Percentiles rank a stretch among this genome's conserved stretches.
Conservation (phyloP, 1,140 invertebrate genomes). For the Pseudoatta argentina region DNA sequence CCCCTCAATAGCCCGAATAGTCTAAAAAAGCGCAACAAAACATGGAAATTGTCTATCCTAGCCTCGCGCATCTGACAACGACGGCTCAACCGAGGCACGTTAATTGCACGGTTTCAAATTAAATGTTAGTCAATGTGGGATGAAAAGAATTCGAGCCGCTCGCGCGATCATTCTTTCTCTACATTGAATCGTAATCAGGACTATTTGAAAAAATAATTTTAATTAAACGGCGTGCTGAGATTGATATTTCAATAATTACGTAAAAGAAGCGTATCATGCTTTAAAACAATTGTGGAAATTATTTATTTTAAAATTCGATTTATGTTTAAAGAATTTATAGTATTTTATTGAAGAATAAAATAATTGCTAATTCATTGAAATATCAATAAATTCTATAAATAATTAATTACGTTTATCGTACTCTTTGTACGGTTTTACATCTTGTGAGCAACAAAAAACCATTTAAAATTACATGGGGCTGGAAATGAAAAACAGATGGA, state of each 20-base stretch:
- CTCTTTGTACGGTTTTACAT: neutral
- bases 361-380: neutral
- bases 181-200: constrained; percentile 10
- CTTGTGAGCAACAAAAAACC: neutral
- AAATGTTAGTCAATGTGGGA: constrained; percentile 48
- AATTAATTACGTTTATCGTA: neutral
- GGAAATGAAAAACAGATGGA: constrained; percentile 66
- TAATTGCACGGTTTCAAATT: constrained; percentile 70
- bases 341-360: neutral
- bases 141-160: constrained; percentile 47
- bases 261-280: neutral
- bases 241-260: neutral
- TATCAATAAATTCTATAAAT: neutral
- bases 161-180: constrained; percentile 25
- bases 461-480: neutral
- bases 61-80: constrained; percentile 67
- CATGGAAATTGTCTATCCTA: constrained; percentile 74
- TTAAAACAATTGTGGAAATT: neutral
- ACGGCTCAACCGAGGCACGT: constrained; percentile 61
- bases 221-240: constrained; percentile 26
- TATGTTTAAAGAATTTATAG: neutral
- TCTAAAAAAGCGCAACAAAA: constrained; percentile 67
- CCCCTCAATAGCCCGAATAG: constrained; percentile 51
- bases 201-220: constrained; percentile 31
- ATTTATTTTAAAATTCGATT: neutral